Percentiles rank a stretch among this genome's conserved stretches.
These are phyloP conservation scores for Hemaris fuciformis DNA, from an alignment of 2,888 invertebrate species.

Conservation along the genomic window DNA sequence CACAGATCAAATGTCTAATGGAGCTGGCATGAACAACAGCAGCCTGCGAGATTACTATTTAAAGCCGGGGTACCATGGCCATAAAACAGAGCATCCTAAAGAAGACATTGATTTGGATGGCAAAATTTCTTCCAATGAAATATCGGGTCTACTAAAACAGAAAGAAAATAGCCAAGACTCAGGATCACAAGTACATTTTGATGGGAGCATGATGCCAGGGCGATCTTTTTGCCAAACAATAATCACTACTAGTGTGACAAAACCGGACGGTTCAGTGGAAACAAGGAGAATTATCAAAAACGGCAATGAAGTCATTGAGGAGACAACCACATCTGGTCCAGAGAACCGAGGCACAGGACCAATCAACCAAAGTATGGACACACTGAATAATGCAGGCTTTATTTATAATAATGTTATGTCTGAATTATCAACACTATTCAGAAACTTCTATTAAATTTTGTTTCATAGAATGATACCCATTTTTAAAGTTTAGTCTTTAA, in stretches of 20 bases:
- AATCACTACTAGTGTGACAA: slow-evolving; percentile 69
- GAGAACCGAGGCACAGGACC: slow-evolving; percentile 33
- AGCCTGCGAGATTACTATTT: slow-evolving; percentile 67
- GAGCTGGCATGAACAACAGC: slow-evolving; percentile 46
- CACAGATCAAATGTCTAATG: slow-evolving; percentile 26
- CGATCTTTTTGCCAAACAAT: slow-evolving; percentile 67
- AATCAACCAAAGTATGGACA: slow-evolving; percentile 43
- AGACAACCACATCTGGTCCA: slow-evolving; percentile 50
- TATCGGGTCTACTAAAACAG: slow-evolving; percentile 64
- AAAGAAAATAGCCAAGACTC: slow-evolving; percentile 42
- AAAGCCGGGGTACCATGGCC: slow-evolving; percentile 66
- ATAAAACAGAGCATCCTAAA: slow-evolving; percentile 41
- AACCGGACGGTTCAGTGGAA: slow-evolving; percentile 68
- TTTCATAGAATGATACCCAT: not conserved
- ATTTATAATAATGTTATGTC: slow-evolving; percentile 48
- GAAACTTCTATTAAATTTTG: slow-evolving; percentile 54
- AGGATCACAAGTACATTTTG: slow-evolving; percentile 41
- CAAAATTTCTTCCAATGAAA: slow-evolving; percentile 67
- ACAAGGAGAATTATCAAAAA: slow-evolving; percentile 68
- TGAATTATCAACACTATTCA: slow-evolving; percentile 60
- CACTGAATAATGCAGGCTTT: slow-evolving; percentile 42
- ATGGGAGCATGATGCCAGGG: slow-evolving; percentile 56
- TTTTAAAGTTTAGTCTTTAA: slow-evolving; percentile 13
- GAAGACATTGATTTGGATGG: slow-evolving; percentile 69
- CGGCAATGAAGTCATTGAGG: slow-evolving; percentile 67